Conservation (phyloP, 92 coral and sea anemone genomes). For the Galaxea fascicularis region DNA sequence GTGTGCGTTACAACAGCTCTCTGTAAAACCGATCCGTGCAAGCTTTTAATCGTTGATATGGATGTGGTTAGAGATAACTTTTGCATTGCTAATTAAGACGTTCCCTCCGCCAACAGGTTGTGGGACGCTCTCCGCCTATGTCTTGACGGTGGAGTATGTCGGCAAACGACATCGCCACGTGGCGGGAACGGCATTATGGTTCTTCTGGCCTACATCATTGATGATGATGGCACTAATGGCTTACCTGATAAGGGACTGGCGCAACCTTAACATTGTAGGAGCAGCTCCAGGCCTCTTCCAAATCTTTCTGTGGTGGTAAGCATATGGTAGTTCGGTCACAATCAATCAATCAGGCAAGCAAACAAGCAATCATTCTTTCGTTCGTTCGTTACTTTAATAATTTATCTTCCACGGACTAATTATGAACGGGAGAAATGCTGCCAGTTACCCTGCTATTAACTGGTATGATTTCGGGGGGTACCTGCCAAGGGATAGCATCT, state of each 20-base stretch:
- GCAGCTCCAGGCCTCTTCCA: constrained; percentile 68
- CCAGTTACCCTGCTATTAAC: too few relatives aligned
- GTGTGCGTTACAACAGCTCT: neutral
- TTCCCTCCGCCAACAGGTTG: constrained; percentile 31
- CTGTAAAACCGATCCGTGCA: neutral
- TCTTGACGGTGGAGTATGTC: constrained; percentile 70
- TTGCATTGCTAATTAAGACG: neutral
- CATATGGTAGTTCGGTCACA: neutral
- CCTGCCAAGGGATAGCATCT: too few relatives aligned
- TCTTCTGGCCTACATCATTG: constrained; percentile 57
- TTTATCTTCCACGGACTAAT: too few relatives aligned
- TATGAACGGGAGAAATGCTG: too few relatives aligned
- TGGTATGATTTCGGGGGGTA: too few relatives aligned
- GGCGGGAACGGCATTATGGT: constrained; percentile 70
- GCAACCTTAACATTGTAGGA: constrained; percentile 65
- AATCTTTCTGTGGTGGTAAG: constrained; percentile 73
- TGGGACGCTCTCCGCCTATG: constrained; percentile 48
- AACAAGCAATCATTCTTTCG: too few relatives aligned
- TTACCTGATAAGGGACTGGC: constrained; percentile 73
- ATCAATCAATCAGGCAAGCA: too few relatives aligned
- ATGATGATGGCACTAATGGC: constrained; percentile 69
- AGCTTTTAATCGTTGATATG: neutral
- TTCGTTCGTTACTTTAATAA: too few relatives aligned
- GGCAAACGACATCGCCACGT: constrained; percentile 72
- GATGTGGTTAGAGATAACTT: neutral